Conservation (phyloP, 2,113 vertebrate species). For the Sorex fumeus region DNA sequence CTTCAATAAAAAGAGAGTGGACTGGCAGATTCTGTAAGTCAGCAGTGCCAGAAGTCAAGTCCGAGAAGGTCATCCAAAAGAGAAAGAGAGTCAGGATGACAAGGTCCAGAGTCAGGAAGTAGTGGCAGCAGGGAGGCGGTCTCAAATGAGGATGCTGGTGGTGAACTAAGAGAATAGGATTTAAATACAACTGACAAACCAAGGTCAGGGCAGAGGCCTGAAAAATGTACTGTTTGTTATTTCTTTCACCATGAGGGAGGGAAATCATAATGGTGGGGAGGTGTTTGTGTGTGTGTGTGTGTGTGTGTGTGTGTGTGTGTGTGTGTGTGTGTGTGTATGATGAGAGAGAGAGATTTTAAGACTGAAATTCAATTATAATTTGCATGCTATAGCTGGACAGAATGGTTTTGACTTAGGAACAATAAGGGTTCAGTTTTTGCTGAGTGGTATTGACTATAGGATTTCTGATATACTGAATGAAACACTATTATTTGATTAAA, state of each 20-base stretch:
- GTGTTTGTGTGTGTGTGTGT: background rate
- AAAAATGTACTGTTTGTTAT: background rate
- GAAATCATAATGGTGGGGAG: background rate
- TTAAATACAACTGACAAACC: background rate
- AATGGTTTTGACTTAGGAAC: background rate
- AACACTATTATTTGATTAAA: background rate
- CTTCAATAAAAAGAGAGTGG: background rate
- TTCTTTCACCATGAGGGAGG: background rate
- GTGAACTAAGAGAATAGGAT: background rate
- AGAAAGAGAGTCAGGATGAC: background rate
- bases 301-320: background rate
- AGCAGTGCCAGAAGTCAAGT: conserved; percentile 29
- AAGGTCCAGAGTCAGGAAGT: background rate
- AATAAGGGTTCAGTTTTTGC: background rate
- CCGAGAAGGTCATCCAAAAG: conserved; percentile 30
- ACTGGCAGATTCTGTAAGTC: conserved; percentile 44
- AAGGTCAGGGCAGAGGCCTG: background rate
- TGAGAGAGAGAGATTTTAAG: no score
- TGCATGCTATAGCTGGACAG: background rate
- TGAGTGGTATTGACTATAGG: background rate
- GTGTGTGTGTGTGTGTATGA: background rate
- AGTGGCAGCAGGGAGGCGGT: background rate
- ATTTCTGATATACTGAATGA: background rate
- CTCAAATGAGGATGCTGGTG: background rate
- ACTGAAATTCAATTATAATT: background rate